Evolutionary conservation across 2,888 invertebrate species (phyloP).

Genomic region (Mythimna vitellina): DNA sequence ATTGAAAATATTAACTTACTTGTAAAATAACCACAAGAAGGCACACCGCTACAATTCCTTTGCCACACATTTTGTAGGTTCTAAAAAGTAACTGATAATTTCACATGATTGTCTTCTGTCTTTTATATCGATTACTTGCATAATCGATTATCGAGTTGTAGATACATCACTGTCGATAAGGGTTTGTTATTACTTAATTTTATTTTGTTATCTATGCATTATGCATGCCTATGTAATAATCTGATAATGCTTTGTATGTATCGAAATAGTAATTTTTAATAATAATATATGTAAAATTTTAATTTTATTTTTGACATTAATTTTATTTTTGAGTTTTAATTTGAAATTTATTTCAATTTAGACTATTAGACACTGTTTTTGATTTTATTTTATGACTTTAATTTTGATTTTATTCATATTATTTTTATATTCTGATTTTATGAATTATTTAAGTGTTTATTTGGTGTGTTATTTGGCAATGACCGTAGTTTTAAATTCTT

Average conservation of each 20-base stretch:
- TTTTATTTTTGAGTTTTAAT: too few species aligned
- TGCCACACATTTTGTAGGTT: constrained; percentile 64
- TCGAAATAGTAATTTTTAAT: neutral
- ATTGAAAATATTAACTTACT: constrained; percentile 63
- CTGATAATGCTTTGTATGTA: neutral
- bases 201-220: constrained; percentile 28
- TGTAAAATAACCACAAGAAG: constrained; percentile 63
- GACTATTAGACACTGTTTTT: too few species aligned
- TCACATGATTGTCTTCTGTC: neutral
- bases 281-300: too few species aligned
- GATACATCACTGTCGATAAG: constrained; percentile 19
- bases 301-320: too few species aligned
- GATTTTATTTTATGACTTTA: too few species aligned
- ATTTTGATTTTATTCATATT: too few species aligned
- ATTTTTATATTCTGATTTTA: too few species aligned
- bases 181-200: constrained; percentile 19
- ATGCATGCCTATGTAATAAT: neutral
- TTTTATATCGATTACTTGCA: constrained; percentile 57
- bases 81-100: constrained; percentile 43
- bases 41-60: constrained; percentile 61
- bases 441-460: too few species aligned
- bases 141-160: constrained; percentile 38
- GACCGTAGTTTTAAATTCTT: too few species aligned
- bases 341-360: too few species aligned
- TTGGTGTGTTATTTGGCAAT: too few species aligned